Evolutionary conservation across 2,113 vertebrate species (phyloP).

Genomic region (Nothocercus julius): DNA sequence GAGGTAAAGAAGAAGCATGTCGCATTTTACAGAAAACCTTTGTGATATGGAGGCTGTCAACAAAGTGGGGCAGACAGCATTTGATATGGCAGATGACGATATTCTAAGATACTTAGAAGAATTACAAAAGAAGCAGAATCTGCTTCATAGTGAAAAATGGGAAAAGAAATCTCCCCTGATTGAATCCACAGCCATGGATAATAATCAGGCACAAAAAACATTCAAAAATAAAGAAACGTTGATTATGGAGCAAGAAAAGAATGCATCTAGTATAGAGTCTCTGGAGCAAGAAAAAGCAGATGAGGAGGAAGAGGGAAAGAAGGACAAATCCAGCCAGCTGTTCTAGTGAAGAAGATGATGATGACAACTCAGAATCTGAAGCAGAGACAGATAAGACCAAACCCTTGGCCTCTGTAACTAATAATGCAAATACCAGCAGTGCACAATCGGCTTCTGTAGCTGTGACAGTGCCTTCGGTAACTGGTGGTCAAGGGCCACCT

Average conservation of each 20-base stretch:
- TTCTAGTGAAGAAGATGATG: constrained; percentile 98
- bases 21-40: constrained; percentile 95
- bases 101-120: constrained; percentile 97
- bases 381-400: constrained; percentile 96
- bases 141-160: constrained; percentile 94
- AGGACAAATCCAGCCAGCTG: constrained; percentile 99
- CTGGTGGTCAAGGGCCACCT: constrained; percentile 88
- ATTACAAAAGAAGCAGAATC: constrained; percentile 96
- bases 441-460: constrained; percentile 76
- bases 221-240: constrained; percentile 94
- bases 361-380: constrained; percentile 97
- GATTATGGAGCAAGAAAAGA: constrained; percentile 94
- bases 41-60: constrained; percentile 98
- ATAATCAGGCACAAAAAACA: constrained; percentile 93
- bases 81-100: constrained; percentile 98
- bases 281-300: constrained; percentile 94
- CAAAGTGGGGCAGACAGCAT: constrained; percentile 99
- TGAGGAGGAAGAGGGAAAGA: constrained; percentile 93
- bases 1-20: constrained; percentile 99
- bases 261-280: constrained; percentile 88
- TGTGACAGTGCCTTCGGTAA: constrained; percentile 81
- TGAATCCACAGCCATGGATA: constrained; percentile 92
- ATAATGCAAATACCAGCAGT: constrained; percentile 79
- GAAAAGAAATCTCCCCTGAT: constrained; percentile 96
- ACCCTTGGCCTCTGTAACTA: constrained; percentile 81